phyloP scores from a whole-genome alignment of 2,888 invertebrate species.

The Rhamphomyia laevipes region DNA sequence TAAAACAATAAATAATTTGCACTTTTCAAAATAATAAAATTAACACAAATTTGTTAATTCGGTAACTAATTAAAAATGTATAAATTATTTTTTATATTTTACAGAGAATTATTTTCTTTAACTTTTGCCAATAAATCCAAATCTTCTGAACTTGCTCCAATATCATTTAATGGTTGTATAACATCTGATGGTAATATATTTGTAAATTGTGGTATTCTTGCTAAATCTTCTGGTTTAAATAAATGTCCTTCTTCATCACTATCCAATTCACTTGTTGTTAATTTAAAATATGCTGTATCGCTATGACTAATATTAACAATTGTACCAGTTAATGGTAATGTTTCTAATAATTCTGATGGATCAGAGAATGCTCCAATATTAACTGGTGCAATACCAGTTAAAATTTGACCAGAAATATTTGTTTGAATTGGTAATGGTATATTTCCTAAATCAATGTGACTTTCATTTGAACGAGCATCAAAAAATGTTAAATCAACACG shows the following conservation, averaged over 20 bases:
- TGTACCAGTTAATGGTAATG: slow-evolving; percentile 35
- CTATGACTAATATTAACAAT: slow-evolving; percentile 37
- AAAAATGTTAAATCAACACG: slow-evolving; percentile 44
- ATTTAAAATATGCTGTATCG: slow-evolving; percentile 33
- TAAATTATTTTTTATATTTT: too few relatives aligned
- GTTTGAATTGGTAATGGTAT: slow-evolving; percentile 45
- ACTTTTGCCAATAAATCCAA: too few relatives aligned
- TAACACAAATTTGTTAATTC: too few relatives aligned
- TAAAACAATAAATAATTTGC: too few relatives aligned
- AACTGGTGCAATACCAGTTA: slow-evolving; percentile 42
- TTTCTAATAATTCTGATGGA: slow-evolving; percentile 29
- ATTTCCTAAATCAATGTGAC: slow-evolving; percentile 40
- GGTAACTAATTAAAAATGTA: too few relatives aligned
- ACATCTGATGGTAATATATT: neutral
- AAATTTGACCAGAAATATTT: slow-evolving; percentile 41
- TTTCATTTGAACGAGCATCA: slow-evolving; percentile 40
- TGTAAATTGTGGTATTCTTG: neutral
- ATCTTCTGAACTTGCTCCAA: too few relatives aligned
- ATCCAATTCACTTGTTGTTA: slow-evolving; percentile 21
- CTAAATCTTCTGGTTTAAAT: neutral
- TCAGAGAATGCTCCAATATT: slow-evolving; percentile 38
- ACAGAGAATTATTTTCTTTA: too few relatives aligned
- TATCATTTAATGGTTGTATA: too few relatives aligned
- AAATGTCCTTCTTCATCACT: neutral
- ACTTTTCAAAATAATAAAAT: too few relatives aligned